phyloP scores from a whole-genome alignment of 2,113 vertebrate species.

The Anarrhichthys ocellatus region DNA sequence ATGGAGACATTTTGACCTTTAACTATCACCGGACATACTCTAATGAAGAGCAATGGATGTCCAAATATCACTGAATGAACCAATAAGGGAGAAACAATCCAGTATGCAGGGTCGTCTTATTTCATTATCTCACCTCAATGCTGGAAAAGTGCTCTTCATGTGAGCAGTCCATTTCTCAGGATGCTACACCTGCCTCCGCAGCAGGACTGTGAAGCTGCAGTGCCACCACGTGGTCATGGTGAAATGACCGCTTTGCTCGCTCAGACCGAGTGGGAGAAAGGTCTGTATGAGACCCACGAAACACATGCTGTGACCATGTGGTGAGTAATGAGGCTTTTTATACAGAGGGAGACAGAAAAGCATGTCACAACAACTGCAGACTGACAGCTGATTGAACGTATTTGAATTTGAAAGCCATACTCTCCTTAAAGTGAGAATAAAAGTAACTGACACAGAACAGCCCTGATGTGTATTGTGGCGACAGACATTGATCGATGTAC shows the following conservation, averaged over 20 bases:
- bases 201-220: constrained; percentile 36
- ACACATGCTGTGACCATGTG: constrained; percentile 37
- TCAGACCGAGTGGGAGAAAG: constrained; percentile 30
- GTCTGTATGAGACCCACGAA: constrained; percentile 8
- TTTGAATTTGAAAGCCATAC: constrained; percentile 15
- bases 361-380: constrained; percentile 1
- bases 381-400: constrained; percentile 7
- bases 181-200: not conserved
- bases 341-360: constrained; percentile 8
- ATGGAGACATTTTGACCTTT: constrained; percentile 55
- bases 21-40: constrained; percentile 48
- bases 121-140: constrained; percentile 29
- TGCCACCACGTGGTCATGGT: constrained; percentile 50
- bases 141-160: constrained; percentile 34
- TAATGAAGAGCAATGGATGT: constrained; percentile 47
- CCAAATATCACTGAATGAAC: constrained; percentile 31
- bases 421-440: constrained; percentile 17
- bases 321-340: constrained; percentile 35
- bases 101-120: not conserved
- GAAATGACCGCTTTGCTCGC: not conserved
- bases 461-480: not conserved
- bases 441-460: not conserved
- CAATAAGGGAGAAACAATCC: constrained; percentile 29
- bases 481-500: constrained; percentile 20
- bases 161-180: constrained; percentile 8